Evolutionary conservation across 2,113 vertebrate species (phyloP).

Genomic region (Hypanus sabinus): DNA sequence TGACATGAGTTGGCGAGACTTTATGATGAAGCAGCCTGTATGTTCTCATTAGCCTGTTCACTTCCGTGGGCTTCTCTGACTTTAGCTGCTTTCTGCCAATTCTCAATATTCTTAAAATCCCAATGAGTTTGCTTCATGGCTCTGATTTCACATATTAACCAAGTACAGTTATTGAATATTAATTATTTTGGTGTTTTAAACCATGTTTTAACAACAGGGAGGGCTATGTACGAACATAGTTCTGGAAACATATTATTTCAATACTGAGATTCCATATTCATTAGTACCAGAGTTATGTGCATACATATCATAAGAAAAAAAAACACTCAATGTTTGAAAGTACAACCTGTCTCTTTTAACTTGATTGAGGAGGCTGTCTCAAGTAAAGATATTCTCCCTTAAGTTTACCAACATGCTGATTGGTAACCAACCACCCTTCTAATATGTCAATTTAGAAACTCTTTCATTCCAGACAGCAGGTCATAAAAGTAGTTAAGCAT

Average conservation of each 20-base stretch:
- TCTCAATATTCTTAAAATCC: neutral
- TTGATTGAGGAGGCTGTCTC: neutral
- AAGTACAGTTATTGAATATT: neutral
- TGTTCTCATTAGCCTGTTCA: neutral
- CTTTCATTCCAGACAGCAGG: neutral
- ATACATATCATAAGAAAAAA: neutral
- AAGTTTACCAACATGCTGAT: neutral
- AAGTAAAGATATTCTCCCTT: neutral
- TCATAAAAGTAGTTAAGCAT: neutral
- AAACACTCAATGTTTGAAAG: neutral
- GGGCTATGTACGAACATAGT: neutral
- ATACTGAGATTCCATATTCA: neutral
- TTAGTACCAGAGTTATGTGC: neutral
- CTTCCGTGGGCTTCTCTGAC: neutral
- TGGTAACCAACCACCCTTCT: neutral
- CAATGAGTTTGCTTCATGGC: neutral
- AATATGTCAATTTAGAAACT: neutral
- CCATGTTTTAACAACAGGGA: neutral
- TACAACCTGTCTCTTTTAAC: neutral
- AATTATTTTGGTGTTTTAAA: neutral
- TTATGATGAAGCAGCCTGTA: neutral
- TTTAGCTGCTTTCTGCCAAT: neutral
- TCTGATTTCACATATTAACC: neutral
- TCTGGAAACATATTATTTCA: neutral
- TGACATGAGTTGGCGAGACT: neutral